Evolutionary conservation across 2,113 vertebrate genomes (phyloP), one percentile per base, ranked within the genome.

Genomic region (Neolamprologus modestus): DNA sequence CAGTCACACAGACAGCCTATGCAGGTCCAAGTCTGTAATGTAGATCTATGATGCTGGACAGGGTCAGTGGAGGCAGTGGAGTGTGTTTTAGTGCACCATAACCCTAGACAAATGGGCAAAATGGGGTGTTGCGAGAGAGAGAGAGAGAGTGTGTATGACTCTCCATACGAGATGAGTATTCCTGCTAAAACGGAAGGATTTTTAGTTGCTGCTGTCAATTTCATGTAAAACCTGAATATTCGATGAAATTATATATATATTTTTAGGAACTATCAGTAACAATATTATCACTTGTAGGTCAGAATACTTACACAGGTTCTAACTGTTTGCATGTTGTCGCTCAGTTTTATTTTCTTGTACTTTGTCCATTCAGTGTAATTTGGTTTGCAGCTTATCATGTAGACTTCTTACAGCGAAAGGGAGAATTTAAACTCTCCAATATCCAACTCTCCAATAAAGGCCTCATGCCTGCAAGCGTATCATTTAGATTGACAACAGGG

Each of bases 401-500:
- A 73, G 24, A 84, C 81, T 84, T 89, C 87, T 89, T 84, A 33
- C 63, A 61, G 89, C 8, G 2, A 91, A 90, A 91, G 37, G 17
- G 82, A 55, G 61, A 81, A 83, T 91, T 89, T 88, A 71, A 89
- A 88, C 57, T 79, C 89, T 81, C 54, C 61, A 79, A 87, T 90
- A 61, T 81, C 81, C 76, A 84, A 85, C 61, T 78, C 76, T 89
- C 86, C 81, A 93, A 92, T 92, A 91, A 91, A 92, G 85, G 87
- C 88, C 73, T 90, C 82, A 85, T n/a, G 63, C 87, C 91, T 84
- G 71, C 53, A n/a, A 90, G 92, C 89, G 53, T 91, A 88, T 94
- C 88, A 93, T 96, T 94, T 87, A 89, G 92, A 94, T 88, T 93
- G 95, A 96, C 95, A 95, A 91, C 89, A 94, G 84, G 91, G 66